Evolutionary conservation across 2,888 invertebrate species (phyloP).

Genomic region (Rhabditoides inermis): DNA sequence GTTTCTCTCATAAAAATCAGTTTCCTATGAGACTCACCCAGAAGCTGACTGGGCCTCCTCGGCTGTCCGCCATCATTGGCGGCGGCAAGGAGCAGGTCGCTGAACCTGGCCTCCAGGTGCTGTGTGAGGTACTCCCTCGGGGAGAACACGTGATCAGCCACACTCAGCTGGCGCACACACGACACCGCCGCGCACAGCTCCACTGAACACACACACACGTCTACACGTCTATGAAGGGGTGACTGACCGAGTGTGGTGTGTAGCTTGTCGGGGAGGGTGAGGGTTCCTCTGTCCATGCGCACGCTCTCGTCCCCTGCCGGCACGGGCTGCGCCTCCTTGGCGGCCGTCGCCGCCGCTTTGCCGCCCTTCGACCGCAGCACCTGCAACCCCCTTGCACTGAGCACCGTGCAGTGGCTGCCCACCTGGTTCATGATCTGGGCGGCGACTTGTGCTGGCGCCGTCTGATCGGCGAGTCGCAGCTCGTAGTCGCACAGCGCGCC

Average conservation of each 20-base stretch:
- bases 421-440: no score
- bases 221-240: background rate
- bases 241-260: constrained; percentile 25
- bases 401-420: no score
- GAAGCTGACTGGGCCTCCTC: background rate
- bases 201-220: constrained; percentile 57
- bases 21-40: no score
- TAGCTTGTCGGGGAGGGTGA: constrained; percentile 66
- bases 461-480: constrained; percentile 84
- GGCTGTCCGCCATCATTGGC: no score
- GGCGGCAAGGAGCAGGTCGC: constrained; percentile 74
- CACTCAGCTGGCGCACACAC: constrained; percentile 87
- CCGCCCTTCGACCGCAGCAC: no score
- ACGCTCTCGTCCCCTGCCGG: constrained; percentile 92
- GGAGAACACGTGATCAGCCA: constrained; percentile 98
- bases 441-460: no score
- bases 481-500: constrained; percentile 97
- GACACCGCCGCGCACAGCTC: constrained; percentile 94
- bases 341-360: constrained; percentile 12
- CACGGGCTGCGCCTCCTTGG: constrained; percentile 12
- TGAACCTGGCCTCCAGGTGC: constrained; percentile 94
- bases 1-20: no score
- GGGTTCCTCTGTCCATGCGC: constrained; percentile 84
- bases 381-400: no score
- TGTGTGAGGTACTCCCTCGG: constrained; percentile 93